phyloP scores from a whole-genome alignment of 2,888 invertebrate species.

The Acanthopleura granulata region DNA sequence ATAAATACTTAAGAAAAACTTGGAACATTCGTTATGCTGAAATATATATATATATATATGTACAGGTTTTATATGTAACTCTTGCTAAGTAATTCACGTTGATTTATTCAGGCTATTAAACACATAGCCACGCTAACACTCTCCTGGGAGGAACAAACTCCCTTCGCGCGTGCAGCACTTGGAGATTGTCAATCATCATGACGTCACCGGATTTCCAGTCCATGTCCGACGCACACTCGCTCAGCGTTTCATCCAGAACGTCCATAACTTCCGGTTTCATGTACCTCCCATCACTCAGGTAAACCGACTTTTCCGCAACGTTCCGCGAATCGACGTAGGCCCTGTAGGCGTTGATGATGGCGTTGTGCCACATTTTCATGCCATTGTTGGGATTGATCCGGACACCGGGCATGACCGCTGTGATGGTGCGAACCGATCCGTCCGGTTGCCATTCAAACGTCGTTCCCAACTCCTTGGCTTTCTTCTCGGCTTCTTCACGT shows the following conservation, averaged over 20 bases:
- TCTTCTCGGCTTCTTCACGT: neutral
- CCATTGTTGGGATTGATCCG: neutral
- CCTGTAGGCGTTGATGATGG: conserved; percentile 2
- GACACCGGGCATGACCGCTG: neutral
- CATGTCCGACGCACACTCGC: neutral
- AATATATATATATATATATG: too few relatives aligned
- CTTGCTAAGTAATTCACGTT: too few relatives aligned
- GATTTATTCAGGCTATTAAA: neutral
- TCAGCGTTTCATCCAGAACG: neutral
- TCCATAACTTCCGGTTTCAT: conserved; percentile 3
- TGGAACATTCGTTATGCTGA: too few relatives aligned
- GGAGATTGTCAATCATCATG: conserved; percentile 5
- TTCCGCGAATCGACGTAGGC: neutral
- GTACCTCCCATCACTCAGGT: neutral
- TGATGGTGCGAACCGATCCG: neutral
- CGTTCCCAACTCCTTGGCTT: neutral
- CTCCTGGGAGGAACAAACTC: neutral
- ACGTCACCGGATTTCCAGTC: conserved; percentile 2
- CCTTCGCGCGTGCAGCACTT: neutral
- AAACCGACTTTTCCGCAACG: neutral
- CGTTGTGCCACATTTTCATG: neutral
- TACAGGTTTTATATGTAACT: too few relatives aligned
- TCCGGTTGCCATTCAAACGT: neutral
- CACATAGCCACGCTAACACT: neutral
- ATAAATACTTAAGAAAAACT: too few relatives aligned